phyloP scores from a whole-genome alignment of 1,140 invertebrate species.

The Zeugodacus cucurbitae region DNA sequence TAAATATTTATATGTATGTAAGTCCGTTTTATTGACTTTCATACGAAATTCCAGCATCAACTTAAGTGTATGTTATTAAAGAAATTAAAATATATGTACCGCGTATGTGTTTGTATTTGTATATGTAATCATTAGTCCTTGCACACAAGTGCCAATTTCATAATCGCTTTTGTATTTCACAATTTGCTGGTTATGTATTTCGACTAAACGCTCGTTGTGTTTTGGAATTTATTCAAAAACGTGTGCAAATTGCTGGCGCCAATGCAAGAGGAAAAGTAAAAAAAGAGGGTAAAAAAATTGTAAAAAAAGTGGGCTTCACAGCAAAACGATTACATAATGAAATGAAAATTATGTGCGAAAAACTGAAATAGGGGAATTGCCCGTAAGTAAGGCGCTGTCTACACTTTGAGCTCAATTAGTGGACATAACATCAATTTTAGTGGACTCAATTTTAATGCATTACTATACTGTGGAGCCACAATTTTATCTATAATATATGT shows the following conservation, averaged over 20 bases:
- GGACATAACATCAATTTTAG: no score
- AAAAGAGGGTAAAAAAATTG: no score
- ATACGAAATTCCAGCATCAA: not conserved
- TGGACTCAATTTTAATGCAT: no score
- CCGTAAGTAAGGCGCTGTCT: no score
- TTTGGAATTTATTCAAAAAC: conserved; percentile 6
- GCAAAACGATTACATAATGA: not conserved
- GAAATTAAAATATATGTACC: not conserved
- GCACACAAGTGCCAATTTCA: not conserved
- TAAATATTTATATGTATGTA: not conserved
- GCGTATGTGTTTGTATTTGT: not conserved
- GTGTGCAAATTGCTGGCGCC: conserved; percentile 3
- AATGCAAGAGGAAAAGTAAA: not conserved
- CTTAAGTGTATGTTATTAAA: not conserved
- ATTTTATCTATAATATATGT: no score
- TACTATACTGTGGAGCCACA: no score
- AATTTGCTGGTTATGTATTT: not conserved
- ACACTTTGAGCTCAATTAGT: no score
- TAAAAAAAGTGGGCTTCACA: not conserved
- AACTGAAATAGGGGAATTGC: no score
- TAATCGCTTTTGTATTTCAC: not conserved
- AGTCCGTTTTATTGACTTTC: not conserved
- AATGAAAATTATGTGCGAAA: not conserved
- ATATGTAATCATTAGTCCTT: not conserved
- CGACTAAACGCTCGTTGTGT: not conserved